Percentiles rank a stretch among this genome's conserved stretches.
Evolutionary conservation across 2,797 vertebrate genomes (phyloP).

Genomic region (Tauraco hartlaubi): DNA sequence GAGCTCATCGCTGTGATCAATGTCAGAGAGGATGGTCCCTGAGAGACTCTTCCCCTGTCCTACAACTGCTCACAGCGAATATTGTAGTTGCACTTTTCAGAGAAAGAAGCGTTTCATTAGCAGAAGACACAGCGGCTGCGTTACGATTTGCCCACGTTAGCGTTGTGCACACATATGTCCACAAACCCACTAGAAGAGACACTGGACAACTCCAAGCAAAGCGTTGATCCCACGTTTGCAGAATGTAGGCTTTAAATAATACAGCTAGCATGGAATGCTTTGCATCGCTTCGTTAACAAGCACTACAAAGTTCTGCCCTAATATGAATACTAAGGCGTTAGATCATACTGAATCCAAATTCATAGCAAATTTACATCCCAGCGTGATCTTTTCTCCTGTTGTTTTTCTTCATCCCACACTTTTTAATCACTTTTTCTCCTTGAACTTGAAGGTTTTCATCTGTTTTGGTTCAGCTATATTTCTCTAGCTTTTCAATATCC

Average conservation of each 20-base stretch:
- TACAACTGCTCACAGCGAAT: background rate
- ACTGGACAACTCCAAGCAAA: background rate
- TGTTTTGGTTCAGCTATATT: background rate
- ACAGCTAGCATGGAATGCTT: background rate
- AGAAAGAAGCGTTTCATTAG: background rate
- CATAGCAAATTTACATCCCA: background rate
- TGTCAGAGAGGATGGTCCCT: background rate
- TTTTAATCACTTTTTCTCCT: conserved; percentile 13
- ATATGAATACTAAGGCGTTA: background rate
- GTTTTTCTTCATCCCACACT: background rate
- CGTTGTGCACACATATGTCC: fast-evolving
- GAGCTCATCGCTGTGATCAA: background rate
- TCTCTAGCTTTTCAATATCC: background rate
- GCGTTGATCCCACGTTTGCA: background rate
- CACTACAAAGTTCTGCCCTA: background rate
- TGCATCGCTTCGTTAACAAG: background rate
- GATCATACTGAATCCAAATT: background rate
- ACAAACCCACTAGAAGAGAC: background rate
- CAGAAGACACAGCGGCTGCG: background rate
- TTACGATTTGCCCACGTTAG: fast-evolving
- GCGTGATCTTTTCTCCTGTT: background rate
- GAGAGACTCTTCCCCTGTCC: background rate
- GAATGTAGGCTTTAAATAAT: background rate
- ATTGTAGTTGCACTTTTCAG: background rate
- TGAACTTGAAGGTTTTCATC: background rate